Percentiles rank a stretch among this genome's conserved stretches.
Evolutionary conservation across 35 echinoderm and acorn worm species (phyloP).

Genomic region (Apostichopus japonicus): DNA sequence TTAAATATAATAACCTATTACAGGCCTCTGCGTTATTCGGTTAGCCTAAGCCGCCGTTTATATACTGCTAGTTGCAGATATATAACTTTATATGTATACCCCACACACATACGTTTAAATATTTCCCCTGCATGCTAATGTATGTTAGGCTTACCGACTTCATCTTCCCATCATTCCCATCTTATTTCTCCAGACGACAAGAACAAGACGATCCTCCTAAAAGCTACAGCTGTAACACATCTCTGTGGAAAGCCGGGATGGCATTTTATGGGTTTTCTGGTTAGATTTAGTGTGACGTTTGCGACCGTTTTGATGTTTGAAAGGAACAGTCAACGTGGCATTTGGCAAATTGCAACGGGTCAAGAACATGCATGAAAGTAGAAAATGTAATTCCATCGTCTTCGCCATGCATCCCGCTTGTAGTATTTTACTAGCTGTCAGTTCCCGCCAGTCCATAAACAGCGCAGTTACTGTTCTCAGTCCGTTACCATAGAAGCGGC

Average conservation of each 20-base stretch:
- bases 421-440: conserved; percentile 27
- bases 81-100: no score
- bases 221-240: conserved; percentile 10
- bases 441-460: neutral
- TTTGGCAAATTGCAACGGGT: conserved; percentile 59
- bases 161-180: neutral
- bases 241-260: conserved; percentile 41
- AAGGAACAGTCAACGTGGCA: conserved; percentile 51
- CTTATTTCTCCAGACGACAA: neutral
- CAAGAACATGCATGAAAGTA: conserved; percentile 40
- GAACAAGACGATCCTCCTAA: neutral
- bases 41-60: no score
- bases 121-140: neutral
- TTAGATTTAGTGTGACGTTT: conserved; percentile 54
- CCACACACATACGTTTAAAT: neutral
- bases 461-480: neutral
- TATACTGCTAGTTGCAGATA: no score
- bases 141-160: no score
- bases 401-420: neutral
- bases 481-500: neutral
- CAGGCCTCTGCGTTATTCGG: no score
- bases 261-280: conserved; percentile 51
- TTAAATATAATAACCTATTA: no score
- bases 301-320: conserved; percentile 41
- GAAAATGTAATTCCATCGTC: conserved; percentile 56